A percentile compares a stretch with the other conserved stretches of the same genome.
phyloP scores from a whole-genome alignment of 2,888 invertebrate species.

The Notodromas monacha region DNA sequence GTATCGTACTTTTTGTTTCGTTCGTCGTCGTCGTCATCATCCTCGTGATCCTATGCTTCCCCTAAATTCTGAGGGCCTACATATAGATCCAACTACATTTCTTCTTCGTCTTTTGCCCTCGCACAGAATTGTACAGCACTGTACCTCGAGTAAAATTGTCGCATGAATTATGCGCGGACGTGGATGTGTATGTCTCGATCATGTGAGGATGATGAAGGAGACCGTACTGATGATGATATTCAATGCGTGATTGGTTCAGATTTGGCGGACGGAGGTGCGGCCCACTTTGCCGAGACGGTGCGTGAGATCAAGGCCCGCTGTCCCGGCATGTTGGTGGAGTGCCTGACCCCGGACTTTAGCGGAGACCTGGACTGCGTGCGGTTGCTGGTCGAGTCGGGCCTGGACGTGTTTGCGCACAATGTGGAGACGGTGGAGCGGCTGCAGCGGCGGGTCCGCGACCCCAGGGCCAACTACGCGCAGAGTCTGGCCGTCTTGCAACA shows the following conservation, averaged over 20 bases:
- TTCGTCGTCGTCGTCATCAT: too few species aligned
- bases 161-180: too few species aligned
- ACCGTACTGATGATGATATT: too few species aligned
- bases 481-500: conserved; percentile 44
- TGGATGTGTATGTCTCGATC: too few species aligned
- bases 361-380: conserved; percentile 39
- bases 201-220: too few species aligned
- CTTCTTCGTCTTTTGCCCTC: too few species aligned
- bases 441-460: conserved; percentile 70
- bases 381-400: conserved; percentile 38
- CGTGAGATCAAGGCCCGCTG: conserved; percentile 43
- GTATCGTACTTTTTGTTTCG: too few species aligned
- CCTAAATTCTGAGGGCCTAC: too few species aligned
- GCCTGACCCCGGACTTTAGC: conserved; percentile 78
- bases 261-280: conserved; percentile 66
- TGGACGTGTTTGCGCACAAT: conserved; percentile 94
- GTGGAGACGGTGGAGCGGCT: conserved; percentile 78
- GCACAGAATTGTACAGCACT: too few species aligned
- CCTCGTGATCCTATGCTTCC: too few species aligned
- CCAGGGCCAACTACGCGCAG: conserved; percentile 57
- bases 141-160: neutral
- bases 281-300: conserved; percentile 74
- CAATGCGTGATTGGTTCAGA: too few species aligned
- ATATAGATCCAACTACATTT: too few species aligned
- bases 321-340: conserved; percentile 50